Conservation (phyloP, 1,140 invertebrate species). For the Caerostris extrusa region DNA sequence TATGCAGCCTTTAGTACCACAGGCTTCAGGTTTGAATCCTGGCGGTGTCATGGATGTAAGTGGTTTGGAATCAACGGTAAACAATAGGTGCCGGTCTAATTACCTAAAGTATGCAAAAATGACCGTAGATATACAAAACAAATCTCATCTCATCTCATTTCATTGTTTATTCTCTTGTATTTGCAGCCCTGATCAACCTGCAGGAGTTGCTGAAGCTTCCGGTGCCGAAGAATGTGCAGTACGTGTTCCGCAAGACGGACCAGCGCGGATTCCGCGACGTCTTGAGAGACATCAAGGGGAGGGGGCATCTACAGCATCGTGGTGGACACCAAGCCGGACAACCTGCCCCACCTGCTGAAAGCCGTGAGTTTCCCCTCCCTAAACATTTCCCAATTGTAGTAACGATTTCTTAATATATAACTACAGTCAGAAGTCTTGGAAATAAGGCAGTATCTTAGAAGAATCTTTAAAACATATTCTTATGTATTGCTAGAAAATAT, state of each 20-base stretch:
- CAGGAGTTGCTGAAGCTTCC: slow-evolving; percentile 90
- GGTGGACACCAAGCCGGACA: slow-evolving; percentile 89
- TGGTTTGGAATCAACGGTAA: no score
- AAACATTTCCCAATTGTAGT: no score
- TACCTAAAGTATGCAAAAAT: no score
- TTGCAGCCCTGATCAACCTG: slow-evolving; percentile 91
- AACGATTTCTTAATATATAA: no score
- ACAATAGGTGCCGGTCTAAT: no score
- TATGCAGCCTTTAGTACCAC: no score
- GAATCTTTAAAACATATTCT: no score
- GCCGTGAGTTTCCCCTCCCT: slow-evolving; percentile 86
- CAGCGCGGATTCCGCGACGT: slow-evolving; percentile 89
- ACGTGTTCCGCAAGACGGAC: slow-evolving; percentile 91
- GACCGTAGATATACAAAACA: no score
- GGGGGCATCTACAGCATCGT: slow-evolving; percentile 91
- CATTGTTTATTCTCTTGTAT: not conserved
- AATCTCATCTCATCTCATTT: no score
- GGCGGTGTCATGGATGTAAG: no score
- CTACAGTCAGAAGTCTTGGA: not conserved
- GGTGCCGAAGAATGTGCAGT: slow-evolving; percentile 84
- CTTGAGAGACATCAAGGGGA: slow-evolving; percentile 89
- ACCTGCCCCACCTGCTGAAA: slow-evolving; percentile 89
- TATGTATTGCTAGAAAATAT: no score
- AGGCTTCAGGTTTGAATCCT: no score
- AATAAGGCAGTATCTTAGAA: not conserved